These are phyloP conservation scores for Zygothrica quintamaculata DNA, from an alignment of 2,888 invertebrate genomes.

Conservation along the genomic window DNA sequence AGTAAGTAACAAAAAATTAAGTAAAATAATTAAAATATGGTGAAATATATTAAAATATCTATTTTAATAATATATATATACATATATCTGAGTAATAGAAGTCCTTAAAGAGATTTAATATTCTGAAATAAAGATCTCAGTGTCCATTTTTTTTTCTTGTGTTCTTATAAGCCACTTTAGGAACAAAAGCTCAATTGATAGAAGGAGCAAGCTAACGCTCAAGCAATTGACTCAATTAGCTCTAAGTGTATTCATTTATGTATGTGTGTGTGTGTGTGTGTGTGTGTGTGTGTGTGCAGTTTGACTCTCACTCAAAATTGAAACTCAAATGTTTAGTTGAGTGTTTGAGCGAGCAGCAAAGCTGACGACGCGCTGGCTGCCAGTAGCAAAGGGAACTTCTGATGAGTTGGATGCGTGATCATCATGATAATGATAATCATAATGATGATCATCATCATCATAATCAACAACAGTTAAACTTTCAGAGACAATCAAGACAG, in stretches of 20 bases:
- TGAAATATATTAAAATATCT: neutral
- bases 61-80: neutral
- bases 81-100: neutral
- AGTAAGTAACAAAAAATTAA: slow-evolving; percentile 7
- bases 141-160: slow-evolving; percentile 14
- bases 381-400: slow-evolving; percentile 75
- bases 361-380: slow-evolving; percentile 75
- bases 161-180: slow-evolving; percentile 41
- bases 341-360: slow-evolving; percentile 41
- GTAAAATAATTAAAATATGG: neutral
- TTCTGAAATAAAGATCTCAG: neutral
- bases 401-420: slow-evolving; percentile 73
- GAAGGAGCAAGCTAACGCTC: slow-evolving; percentile 4
- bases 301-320: slow-evolving; percentile 21
- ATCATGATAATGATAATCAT: slow-evolving; percentile 31
- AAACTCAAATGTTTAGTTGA: slow-evolving; percentile 38
- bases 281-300: slow-evolving; percentile 4
- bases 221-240: slow-evolving; percentile 46
- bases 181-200: slow-evolving; percentile 24
- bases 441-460: slow-evolving; percentile 56
- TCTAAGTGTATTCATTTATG: too few relatives aligned
- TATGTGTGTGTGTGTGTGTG: slow-evolving; percentile 6
- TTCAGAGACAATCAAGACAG: slow-evolving; percentile 45
- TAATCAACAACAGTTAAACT: slow-evolving; percentile 62
- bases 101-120: too few relatives aligned